Evolutionary conservation across 2,888 invertebrate genomes (phyloP), one percentile per base, ranked within the genome.

Genomic region (Spicauda simplicius): DNA sequence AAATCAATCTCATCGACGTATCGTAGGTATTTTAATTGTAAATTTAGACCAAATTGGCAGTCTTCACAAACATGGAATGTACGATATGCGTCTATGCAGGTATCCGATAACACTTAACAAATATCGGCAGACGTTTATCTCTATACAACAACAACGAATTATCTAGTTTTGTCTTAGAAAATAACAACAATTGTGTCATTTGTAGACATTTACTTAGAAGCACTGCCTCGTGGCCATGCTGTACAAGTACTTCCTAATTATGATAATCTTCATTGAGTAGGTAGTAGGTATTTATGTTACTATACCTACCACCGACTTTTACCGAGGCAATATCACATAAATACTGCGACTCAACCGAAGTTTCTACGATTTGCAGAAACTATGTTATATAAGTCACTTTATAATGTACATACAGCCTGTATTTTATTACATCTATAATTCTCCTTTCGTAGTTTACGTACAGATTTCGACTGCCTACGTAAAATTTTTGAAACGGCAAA

Each of bases 41-140:
- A 90, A 93, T 93, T 93, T 92, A 92, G 92, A 93, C 92, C 93
- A 91, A 92, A 90, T 91, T 90, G 90, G 91, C 93, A 93, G 93
- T 93, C 93, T 93, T 93, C 83, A 92, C 90, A 90, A 91, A 91
- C 88, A 91, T 92, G 93, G 93, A 93, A 93, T 93, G 92, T 92
- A 90, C 90, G 92, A 93, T 93, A 93, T 93, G 93, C 92, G 91
- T 88, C 90, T 91, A 91, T 89, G 90, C 89, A 91, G 88, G 88
- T 91, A 90, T 90, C 87, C 88, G 88, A 88, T 90, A 90, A 91
- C 89, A 91, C 90, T 91, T 91, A 90, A 85, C 81, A 85, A 79
- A 88, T 88, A 88, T 87, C 87, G 86, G 90, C 84, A 82, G 87
- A 89, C 87, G 82, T 85, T 86, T 85, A 88, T 82, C 76, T 87